phyloP scores from a whole-genome alignment of 2,888 invertebrate species.

The Leptopilina myrica region DNA sequence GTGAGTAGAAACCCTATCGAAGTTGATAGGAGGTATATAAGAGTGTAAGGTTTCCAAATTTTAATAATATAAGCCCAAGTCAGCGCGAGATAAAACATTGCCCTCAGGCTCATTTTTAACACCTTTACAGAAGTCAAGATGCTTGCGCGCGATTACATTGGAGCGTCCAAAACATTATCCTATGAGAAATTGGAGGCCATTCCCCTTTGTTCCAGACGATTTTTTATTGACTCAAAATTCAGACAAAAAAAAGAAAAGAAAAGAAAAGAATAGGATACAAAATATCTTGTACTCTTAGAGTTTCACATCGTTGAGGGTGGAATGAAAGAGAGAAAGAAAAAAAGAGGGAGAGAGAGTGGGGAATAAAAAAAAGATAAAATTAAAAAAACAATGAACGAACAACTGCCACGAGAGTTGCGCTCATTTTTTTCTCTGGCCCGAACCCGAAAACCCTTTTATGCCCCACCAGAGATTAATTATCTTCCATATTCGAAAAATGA shows the following conservation, averaged over 20 bases:
- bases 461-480: conserved; percentile 74
- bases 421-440: conserved; percentile 75
- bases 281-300: conserved; percentile 45
- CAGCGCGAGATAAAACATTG: conserved; percentile 64
- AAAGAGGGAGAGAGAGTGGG: conserved; percentile 48
- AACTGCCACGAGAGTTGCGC: conserved; percentile 65
- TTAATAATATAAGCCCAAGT: conserved; percentile 62
- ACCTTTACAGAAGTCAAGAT: conserved; percentile 73
- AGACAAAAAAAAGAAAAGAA: conserved; percentile 62
- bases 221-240: conserved; percentile 71
- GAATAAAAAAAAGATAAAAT: conserved; percentile 52
- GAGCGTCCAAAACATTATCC: conserved; percentile 63
- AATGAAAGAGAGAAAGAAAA: conserved; percentile 19
- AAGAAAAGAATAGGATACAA: conserved; percentile 44
- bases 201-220: conserved; percentile 70
- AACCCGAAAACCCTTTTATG: conserved; percentile 76
- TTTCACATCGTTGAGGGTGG: conserved; percentile 44
- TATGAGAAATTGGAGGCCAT: conserved; percentile 71
- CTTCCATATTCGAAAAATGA: conserved; percentile 75
- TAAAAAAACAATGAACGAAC: conserved; percentile 56
- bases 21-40: conserved; percentile 36
- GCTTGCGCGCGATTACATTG: conserved; percentile 64
- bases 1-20: conserved; percentile 35
- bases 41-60: conserved; percentile 65
- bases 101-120: conserved; percentile 71